Evolutionary conservation across 2,888 invertebrate species (phyloP).

Genomic region (Cecidostiba fungosa): DNA sequence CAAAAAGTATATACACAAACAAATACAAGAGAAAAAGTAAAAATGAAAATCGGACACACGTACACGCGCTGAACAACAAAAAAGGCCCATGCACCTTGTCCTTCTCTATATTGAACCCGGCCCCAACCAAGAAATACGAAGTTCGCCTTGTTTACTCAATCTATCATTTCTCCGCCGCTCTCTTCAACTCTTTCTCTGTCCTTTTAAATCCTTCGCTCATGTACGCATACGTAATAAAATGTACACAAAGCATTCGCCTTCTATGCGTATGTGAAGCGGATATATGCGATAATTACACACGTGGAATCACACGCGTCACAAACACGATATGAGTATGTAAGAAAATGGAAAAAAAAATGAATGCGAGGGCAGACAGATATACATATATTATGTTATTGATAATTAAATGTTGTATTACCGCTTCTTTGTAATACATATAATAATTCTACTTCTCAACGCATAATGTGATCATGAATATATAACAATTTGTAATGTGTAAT

Average conservation of each 20-base stretch:
- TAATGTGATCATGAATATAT: constrained; percentile 69
- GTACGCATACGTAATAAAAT: constrained; percentile 57
- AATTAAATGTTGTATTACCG: constrained; percentile 79
- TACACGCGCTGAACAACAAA: constrained; percentile 26
- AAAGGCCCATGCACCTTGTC: constrained; percentile 60
- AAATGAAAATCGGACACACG: constrained; percentile 17
- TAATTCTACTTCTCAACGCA: constrained; percentile 69
- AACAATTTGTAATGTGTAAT: constrained; percentile 65
- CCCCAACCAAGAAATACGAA: constrained; percentile 48
- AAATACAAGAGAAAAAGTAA: not conserved
- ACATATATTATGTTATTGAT: constrained; percentile 76
- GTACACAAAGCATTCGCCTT: constrained; percentile 59
- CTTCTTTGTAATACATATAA: constrained; percentile 74
- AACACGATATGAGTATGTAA: constrained; percentile 57
- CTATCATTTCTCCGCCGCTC: constrained; percentile 60
- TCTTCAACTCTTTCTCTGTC: constrained; percentile 61
- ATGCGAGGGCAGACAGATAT: constrained; percentile 63
- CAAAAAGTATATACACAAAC: constrained; percentile 36
- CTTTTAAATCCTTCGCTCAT: constrained; percentile 59
- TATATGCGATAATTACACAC: constrained; percentile 42
- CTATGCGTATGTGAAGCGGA: constrained; percentile 55
- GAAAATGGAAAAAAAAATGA: constrained; percentile 53
- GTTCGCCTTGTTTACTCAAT: constrained; percentile 60
- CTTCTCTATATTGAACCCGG: constrained; percentile 21
- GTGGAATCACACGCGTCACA: constrained; percentile 60